Conservation (phyloP, 2,888 invertebrate genomes). For the Hypercompe scribonia region DNA sequence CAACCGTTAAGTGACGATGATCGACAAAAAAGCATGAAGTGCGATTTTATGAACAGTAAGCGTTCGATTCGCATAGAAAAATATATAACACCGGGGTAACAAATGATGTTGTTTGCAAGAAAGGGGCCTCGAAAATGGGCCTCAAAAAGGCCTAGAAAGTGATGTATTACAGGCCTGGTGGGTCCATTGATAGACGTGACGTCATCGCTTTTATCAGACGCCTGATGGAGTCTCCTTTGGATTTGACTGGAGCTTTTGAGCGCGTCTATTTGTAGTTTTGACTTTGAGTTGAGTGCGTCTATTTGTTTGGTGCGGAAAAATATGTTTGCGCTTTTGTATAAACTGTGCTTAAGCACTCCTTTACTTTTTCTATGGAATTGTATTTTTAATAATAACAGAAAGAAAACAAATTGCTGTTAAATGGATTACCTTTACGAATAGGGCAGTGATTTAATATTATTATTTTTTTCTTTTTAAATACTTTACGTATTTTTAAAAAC, state of each 20-base stretch:
- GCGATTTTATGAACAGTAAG: constrained; percentile 84
- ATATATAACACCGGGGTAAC: constrained; percentile 82
- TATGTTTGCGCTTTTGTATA: constrained; percentile 4
- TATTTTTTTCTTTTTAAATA: too few relatives aligned
- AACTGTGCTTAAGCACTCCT: not conserved
- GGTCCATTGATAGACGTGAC: constrained; percentile 73
- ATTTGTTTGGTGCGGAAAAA: constrained; percentile 1
- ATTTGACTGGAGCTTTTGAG: constrained; percentile 49
- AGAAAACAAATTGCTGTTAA: not conserved
- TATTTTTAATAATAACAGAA: not conserved
- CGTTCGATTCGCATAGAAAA: constrained; percentile 78
- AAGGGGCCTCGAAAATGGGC: constrained; percentile 68
- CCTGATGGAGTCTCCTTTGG: constrained; percentile 47
- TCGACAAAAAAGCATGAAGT: constrained; percentile 86
- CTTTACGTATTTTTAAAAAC: too few relatives aligned
- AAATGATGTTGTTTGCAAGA: constrained; percentile 85
- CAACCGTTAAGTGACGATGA: constrained; percentile 84
- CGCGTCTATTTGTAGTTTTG: constrained; percentile 29
- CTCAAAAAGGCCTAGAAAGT: constrained; percentile 57
- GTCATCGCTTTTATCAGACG: constrained; percentile 58
- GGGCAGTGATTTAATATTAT: not conserved
- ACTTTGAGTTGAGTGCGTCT: constrained; percentile 29
- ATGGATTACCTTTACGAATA: not conserved
- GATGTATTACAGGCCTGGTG: constrained; percentile 66
- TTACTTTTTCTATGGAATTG: not conserved